Evolutionary conservation across 2,113 vertebrate species (phyloP).

Genomic region (Pipra filicauda): DNA sequence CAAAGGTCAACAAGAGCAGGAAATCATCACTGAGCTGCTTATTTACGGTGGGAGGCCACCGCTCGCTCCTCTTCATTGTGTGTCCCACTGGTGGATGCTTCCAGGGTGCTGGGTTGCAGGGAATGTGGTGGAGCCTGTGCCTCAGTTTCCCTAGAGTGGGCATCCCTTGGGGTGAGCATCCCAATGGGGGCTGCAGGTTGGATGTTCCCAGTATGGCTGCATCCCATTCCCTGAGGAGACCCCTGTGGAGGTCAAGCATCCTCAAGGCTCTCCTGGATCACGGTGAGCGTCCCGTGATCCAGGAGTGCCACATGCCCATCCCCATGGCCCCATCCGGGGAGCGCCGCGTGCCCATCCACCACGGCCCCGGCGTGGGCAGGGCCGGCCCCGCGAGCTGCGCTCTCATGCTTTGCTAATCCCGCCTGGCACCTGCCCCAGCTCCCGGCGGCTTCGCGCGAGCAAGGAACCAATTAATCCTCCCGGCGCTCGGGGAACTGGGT

Average conservation of each 20-base stretch:
- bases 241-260: rapidly evolving
- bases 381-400: constrained; percentile 20
- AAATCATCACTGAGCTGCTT: constrained; percentile 56
- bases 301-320: neutral
- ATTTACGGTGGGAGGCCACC: constrained; percentile 30
- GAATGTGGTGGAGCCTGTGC: rapidly evolving
- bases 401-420: constrained; percentile 54
- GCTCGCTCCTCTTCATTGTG: neutral
- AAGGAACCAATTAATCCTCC: constrained; percentile 60
- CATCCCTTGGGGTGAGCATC: neutral
- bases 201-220: rapidly evolving
- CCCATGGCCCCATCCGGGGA: neutral
- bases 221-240: rapidly evolving
- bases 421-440: constrained; percentile 62
- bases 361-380: neutral
- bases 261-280: neutral
- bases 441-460: constrained; percentile 45
- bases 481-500: constrained; percentile 57
- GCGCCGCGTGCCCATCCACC: neutral
- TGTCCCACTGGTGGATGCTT: neutral
- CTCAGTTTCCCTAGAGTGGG: neutral
- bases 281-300: rapidly evolving
- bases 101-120: neutral
- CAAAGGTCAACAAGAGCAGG: constrained; percentile 70
- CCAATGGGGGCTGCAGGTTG: neutral